Conservation (phyloP, 2,888 invertebrate species). For the Ennomos erosarius region DNA sequence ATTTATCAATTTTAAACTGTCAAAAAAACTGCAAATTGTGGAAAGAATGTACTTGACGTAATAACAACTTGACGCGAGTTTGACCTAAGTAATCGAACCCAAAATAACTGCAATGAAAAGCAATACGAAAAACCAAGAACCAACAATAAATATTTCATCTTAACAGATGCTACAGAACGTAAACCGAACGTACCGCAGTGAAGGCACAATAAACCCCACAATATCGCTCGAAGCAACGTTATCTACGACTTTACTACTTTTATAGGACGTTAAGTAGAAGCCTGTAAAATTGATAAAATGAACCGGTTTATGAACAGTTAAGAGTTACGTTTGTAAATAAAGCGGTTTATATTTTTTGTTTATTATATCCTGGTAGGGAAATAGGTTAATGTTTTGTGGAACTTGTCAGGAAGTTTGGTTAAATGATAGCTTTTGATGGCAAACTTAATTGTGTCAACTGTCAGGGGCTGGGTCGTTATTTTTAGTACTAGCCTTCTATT, state of each 20-base stretch:
- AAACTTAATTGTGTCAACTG: no score
- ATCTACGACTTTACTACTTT: constrained; percentile 39
- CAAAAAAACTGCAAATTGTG: no score
- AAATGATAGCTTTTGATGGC: no score
- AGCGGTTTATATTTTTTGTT: constrained; percentile 23
- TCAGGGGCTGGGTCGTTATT: no score
- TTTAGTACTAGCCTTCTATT: no score
- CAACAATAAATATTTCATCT: constrained; percentile 12
- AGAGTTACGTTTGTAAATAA: constrained; percentile 29
- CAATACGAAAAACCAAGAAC: not conserved
- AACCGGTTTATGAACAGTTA: constrained; percentile 35
- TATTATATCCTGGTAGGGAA: constrained; percentile 10
- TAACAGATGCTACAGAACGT: constrained; percentile 17
- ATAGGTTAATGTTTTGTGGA: not conserved
- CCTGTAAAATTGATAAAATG: constrained; percentile 37
- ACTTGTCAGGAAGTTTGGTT: no score
- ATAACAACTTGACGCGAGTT: no score
- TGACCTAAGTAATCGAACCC: no score
- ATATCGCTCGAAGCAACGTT: constrained; percentile 32
- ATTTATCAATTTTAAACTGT: no score
- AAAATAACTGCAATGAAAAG: not conserved
- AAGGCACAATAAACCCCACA: constrained; percentile 38
- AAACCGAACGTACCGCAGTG: constrained; percentile 22
- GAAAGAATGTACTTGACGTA: no score
- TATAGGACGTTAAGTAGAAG: constrained; percentile 28